Evolutionary conservation across 1,140 invertebrate species (phyloP).

Genomic region (Mycetomoellerius zeteki): DNA sequence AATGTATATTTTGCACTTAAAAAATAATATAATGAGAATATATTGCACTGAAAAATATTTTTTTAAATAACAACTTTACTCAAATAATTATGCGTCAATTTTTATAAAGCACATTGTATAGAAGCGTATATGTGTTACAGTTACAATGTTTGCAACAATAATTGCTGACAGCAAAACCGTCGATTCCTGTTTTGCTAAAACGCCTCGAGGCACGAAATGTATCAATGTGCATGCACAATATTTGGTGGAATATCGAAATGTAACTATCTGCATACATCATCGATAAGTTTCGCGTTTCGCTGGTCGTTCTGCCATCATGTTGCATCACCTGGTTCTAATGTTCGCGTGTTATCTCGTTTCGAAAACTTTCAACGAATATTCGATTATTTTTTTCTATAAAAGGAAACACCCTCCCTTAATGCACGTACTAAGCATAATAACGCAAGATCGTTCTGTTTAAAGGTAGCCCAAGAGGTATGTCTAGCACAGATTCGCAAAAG

Average conservation of each 20-base stretch:
- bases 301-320: constrained; percentile 27
- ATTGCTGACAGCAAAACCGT: constrained; percentile 39
- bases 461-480: constrained; percentile 87
- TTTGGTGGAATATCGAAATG: constrained; percentile 61
- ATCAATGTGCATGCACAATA: constrained; percentile 72
- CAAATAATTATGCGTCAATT: not conserved
- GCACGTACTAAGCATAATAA: constrained; percentile 74
- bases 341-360: constrained; percentile 4
- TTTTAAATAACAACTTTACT: not conserved
- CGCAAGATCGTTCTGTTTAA: constrained; percentile 84
- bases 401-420: not conserved
- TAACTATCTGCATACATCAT: constrained; percentile 56
- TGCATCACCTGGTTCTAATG: constrained; percentile 20
- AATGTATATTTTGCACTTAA: not conserved
- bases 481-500: constrained; percentile 85
- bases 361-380: not conserved
- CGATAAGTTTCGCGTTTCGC: constrained; percentile 49
- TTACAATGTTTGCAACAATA: not conserved
- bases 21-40: not conserved
- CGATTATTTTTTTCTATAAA: constrained; percentile 6
- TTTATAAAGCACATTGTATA: not conserved
- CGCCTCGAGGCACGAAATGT: constrained; percentile 71
- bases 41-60: not conserved
- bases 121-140: not conserved
- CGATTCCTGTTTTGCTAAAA: constrained; percentile 60